Conservation (phyloP, 2,113 vertebrate genomes). For the Anguilla japonica region DNA sequence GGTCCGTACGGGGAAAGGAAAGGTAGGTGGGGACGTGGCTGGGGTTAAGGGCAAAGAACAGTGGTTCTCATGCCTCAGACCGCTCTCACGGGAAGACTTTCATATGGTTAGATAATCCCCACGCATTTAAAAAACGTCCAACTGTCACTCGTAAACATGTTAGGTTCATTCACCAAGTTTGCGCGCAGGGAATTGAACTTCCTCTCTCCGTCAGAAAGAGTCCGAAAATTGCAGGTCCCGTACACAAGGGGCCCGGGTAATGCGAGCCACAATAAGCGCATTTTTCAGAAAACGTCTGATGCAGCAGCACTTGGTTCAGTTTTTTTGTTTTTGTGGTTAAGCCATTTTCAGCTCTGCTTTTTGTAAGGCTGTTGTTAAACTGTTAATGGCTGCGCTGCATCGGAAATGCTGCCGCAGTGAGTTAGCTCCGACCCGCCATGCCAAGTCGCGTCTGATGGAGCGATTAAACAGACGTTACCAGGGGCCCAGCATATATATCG, state of each 20-base stretch:
- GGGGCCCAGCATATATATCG: neutral
- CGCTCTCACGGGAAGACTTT: conserved; percentile 8
- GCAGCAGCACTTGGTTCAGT: neutral
- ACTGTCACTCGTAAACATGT: conserved; percentile 39
- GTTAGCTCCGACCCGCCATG: neutral
- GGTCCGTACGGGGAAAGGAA: neutral
- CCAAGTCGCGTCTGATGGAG: neutral
- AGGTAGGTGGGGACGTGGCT: too few species aligned
- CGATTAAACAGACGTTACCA: neutral
- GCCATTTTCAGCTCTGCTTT: neutral
- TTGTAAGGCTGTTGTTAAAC: neutral
- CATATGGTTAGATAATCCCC: conserved; percentile 53
- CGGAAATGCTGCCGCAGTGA: neutral
- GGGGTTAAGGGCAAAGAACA: neutral
- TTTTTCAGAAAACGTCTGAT: neutral
- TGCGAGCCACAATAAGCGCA: neutral
- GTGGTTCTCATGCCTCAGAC: conserved; percentile 33
- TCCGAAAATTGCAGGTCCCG: neutral
- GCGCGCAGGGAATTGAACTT: conserved; percentile 13
- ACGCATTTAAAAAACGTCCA: conserved; percentile 28
- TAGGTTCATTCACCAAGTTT: conserved; percentile 27
- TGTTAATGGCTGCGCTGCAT: neutral
- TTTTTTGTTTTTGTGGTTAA: neutral
- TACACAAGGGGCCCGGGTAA: neutral
- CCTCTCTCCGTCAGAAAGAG: conserved; percentile 13